Conservation (phyloP, 2,113 vertebrate species). For the Hippolais icterina region DNA sequence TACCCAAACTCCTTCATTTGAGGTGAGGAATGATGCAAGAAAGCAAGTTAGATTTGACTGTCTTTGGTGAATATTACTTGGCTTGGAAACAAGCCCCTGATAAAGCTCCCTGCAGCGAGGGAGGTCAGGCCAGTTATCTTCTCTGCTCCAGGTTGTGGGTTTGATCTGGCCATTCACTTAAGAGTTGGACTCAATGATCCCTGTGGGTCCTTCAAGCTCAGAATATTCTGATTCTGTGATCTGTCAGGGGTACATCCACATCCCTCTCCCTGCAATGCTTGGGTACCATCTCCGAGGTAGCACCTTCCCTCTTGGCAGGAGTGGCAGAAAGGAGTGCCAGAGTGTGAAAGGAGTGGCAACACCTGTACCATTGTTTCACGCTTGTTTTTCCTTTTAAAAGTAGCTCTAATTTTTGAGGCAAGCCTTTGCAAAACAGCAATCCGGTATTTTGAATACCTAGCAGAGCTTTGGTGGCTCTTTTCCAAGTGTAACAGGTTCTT, state of each 20-base stretch:
- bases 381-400: background rate
- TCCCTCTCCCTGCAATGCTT: background rate
- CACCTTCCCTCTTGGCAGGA: background rate
- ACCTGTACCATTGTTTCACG: background rate
- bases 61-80: background rate
- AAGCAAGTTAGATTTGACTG: background rate
- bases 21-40: background rate
- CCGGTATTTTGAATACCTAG: background rate
- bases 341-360: background rate
- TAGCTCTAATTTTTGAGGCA: background rate
- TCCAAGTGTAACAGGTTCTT: background rate
- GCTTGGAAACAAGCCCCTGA: background rate
- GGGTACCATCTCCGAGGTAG: background rate
- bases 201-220: background rate
- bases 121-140: background rate
- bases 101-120: background rate
- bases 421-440: background rate
- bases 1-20: background rate
- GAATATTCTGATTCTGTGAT: background rate
- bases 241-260: background rate
- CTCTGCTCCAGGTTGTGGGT: background rate
- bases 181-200: background rate
- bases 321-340: background rate
- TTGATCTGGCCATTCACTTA: background rate
- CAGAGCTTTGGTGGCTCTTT: background rate